Base-by-base conservation (phyloP, 2,888 invertebrate genomes). In the Chymomyza amoena region DNA sequence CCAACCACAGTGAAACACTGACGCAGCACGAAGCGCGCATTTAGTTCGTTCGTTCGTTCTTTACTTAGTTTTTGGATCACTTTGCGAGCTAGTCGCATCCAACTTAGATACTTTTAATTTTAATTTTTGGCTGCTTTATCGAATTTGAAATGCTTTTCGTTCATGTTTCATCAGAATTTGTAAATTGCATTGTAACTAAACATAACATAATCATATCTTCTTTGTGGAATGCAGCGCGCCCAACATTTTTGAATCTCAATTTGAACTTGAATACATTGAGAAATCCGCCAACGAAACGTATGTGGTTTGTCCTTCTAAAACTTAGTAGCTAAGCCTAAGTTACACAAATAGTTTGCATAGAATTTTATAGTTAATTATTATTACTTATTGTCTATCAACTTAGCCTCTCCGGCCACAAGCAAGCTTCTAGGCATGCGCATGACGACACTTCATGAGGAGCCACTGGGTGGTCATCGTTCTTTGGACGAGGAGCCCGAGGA, bases 191-290 rank as follows among this genome's bases (percentile, higher is more conserved):
- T 88, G 83, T 88, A 88, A 86, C 88, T 84, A 81, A 84, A 75
- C 83, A 87, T 89, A 61, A 75, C 87, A 82, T 78, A 80, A 85
- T 72, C 85, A 81, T 84, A 74, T 86, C 86, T 80, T 76, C 72
- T 79, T 66, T 75, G 72, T 82, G 91, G 90, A 93, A 95, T 96
- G 94, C 98, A 98, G 98, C 98, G 93, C 97, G 98, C 91, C 98
- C 98, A 92, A 98, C 98, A 92, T 98, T 98, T 95, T 96, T 98
- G 93, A 98, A 98, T 95, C 96, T 98, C 94, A 97, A 96, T 94
- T 94, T 97, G 94, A 97, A 96, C 94, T 95, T 97, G 93, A 97
- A 97, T 94, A 95, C 96, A 91, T 94, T 97, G 93, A 95, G 97
- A 93, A 95, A 96, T 91, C 96, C 96, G 93, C 96, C 96, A 91